Percentiles rank a stretch among this genome's conserved stretches.
These are phyloP conservation scores for Meloe dianella DNA, from an alignment of 2,888 invertebrate genomes.

Conservation along the genomic window DNA sequence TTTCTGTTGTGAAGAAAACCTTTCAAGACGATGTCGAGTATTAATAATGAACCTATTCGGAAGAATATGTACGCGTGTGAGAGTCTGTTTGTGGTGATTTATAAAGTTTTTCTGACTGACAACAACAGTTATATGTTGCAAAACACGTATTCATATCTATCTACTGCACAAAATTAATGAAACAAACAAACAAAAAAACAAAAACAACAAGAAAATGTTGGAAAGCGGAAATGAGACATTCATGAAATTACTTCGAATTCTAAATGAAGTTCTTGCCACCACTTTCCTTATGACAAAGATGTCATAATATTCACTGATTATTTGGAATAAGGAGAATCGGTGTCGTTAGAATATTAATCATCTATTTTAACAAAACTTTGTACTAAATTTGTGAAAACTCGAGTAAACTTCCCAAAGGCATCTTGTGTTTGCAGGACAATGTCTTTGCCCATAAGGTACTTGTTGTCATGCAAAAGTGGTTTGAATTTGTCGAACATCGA, in stretches of 20 bases:
- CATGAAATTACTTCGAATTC: not conserved
- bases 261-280: not conserved
- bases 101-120: slow-evolving; percentile 20
- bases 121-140: slow-evolving; percentile 14
- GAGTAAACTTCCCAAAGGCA: too few relatives aligned
- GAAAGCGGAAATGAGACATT: not conserved
- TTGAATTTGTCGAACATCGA: too few relatives aligned
- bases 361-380: too few relatives aligned
- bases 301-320: too few relatives aligned
- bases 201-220: not conserved
- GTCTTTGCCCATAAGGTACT: too few relatives aligned
- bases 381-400: too few relatives aligned
- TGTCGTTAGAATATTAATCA: too few relatives aligned
- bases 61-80: slow-evolving; percentile 14
- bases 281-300: not conserved
- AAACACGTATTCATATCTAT: not conserved
- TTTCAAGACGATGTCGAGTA: slow-evolving; percentile 27
- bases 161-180: not conserved
- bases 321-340: too few relatives aligned
- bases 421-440: too few relatives aligned
- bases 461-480: too few relatives aligned
- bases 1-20: slow-evolving; percentile 12
- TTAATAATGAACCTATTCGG: slow-evolving; percentile 24
- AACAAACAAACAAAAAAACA: not conserved
- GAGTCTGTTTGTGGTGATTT: slow-evolving; percentile 19